These are phyloP conservation scores for Sarcoramphus papa DNA, from an alignment of 2,797 vertebrate genomes.

Conservation along the genomic window DNA sequence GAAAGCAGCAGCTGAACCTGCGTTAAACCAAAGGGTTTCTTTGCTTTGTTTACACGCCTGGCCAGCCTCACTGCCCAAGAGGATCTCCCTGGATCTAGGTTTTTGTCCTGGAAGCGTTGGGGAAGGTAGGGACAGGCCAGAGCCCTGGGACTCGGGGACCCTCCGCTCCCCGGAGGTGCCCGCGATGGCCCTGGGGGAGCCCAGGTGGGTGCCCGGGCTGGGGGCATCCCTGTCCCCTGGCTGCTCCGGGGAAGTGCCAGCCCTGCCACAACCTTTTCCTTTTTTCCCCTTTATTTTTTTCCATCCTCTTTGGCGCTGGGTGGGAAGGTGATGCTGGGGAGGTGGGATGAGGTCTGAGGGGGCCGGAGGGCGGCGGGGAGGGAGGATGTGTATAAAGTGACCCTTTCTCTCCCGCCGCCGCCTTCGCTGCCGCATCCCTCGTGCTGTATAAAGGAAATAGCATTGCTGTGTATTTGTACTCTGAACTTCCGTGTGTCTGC, in stretches of 20 bases:
- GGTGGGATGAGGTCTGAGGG: background rate
- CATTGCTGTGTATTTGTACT: slow-evolving; percentile 85
- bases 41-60: slow-evolving; percentile 61
- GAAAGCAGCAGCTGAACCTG: slow-evolving; percentile 5
- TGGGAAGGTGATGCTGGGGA: background rate
- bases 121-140: background rate
- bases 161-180: background rate
- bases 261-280: background rate
- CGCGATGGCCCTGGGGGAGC: background rate
- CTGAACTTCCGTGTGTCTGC: slow-evolving; percentile 89
- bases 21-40: slow-evolving; percentile 65
- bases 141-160: background rate
- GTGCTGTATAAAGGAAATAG: slow-evolving; percentile 81
- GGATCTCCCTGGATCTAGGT: background rate
- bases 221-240: background rate
- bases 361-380: background rate
- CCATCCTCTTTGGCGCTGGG: background rate
- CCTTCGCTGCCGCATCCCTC: slow-evolving; percentile 74
- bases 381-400: slow-evolving; percentile 34
- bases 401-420: background rate
- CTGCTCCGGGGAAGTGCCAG: background rate
- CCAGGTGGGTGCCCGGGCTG: background rate
- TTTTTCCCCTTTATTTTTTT: no score
- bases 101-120: slow-evolving; percentile 25
- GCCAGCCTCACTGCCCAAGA: background rate